Evolutionary conservation across 2,113 vertebrate genomes (phyloP), one percentile per base, ranked within the genome.

Genomic region (Stictonetta naevosa): DNA sequence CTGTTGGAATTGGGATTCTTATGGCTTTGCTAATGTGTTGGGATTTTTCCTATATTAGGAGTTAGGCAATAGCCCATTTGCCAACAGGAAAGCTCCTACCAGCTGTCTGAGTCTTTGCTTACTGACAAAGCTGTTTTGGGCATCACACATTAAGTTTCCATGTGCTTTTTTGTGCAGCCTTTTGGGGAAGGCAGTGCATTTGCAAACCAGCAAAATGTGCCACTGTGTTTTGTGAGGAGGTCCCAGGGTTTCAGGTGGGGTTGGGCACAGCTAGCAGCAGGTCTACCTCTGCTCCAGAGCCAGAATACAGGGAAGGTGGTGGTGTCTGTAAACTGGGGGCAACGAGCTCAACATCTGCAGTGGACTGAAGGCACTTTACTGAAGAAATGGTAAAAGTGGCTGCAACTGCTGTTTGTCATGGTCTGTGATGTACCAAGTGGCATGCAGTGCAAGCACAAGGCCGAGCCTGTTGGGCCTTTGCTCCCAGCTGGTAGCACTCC

Each of bases 141-240:
- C 3, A 1, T 52, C 42, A 2, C 0, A 0, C 0, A 0, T 3
- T 8, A 62, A 6, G 36, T 44, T 40, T 44, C 77, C 5, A 0
- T 2, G 1, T 22, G 34, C 9, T 53, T 18, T 34, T 16, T 18
- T 3, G 34, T 21, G 56, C 2, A 2, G 38, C 31, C 7, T 48
- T 66, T 40, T 52, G 48, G 58, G 79, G 59, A 38, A 36, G 11
- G 46, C 1, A 4, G 9, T 0, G 1, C 80, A 52, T 76, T 76
- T 74, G 59, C 83, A 66, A n/a, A 21, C 4, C 50, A 44, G 38
- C 62, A 66, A 40, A 79, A 66, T 15, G 29, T 42, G 17, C 23
- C 7, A 4, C 21, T 25, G 36, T n/a, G 44, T 40, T 78, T 22
- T 42, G 18, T 59, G 0, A 10, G 76, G 13, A 15, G 36, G 33